Evolutionary conservation across 2,888 invertebrate genomes (phyloP).

Genomic region (Osmoderma eremita): DNA sequence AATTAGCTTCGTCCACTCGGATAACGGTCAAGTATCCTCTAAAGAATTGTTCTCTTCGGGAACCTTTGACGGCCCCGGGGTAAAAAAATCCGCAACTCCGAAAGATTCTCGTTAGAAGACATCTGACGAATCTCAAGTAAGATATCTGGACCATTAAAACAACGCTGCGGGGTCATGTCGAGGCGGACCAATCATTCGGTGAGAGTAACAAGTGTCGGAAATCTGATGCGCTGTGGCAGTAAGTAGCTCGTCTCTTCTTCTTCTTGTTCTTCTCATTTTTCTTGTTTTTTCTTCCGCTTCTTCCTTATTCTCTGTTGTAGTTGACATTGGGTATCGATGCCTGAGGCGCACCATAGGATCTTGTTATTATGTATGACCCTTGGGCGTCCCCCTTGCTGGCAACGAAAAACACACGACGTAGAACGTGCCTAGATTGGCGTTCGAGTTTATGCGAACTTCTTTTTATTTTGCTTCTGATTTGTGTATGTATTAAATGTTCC

Average conservation of each 20-base stretch:
- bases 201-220: conserved; percentile 52
- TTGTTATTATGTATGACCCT: conserved; percentile 56
- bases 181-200: conserved; percentile 58
- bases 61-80: conserved; percentile 23
- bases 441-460: conserved; percentile 52
- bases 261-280: not conserved
- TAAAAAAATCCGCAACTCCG: conserved; percentile 48
- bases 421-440: conserved; percentile 57
- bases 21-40: conserved; percentile 16
- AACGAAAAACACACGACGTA: conserved; percentile 53
- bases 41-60: not conserved
- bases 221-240: conserved; percentile 47
- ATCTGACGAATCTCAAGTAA: conserved; percentile 57
- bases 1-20: conserved; percentile 24
- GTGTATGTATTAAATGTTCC: too few species aligned
- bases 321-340: conserved; percentile 47
- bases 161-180: conserved; percentile 53
- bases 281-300: conserved; percentile 43
- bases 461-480: conserved; percentile 50
- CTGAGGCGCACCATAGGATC: conserved; percentile 54
- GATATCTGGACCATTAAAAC: conserved; percentile 59
- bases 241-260: conserved; percentile 52
- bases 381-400: conserved; percentile 55
- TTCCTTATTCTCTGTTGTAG: conserved; percentile 29
- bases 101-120: conserved; percentile 51